These are phyloP conservation scores for Drosophila sproati DNA, from an alignment of 1,140 invertebrate genomes.

Conservation along the genomic window DNA sequence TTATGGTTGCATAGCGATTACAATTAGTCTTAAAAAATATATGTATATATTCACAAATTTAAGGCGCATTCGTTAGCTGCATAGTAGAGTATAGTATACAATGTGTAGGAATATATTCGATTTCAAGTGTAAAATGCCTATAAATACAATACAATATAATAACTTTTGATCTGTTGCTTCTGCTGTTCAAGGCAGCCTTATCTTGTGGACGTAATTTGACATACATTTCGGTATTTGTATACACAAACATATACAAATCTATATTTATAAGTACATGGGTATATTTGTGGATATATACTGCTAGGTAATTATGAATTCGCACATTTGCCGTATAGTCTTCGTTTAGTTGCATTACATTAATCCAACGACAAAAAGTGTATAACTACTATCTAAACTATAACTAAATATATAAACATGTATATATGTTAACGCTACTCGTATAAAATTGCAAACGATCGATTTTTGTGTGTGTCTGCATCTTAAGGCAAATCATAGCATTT, in stretches of 20 bases:
- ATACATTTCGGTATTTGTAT: slow-evolving; percentile 41
- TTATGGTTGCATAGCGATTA: slow-evolving; percentile 25
- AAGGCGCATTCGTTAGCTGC: slow-evolving; percentile 68
- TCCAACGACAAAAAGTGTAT: slow-evolving; percentile 51
- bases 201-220: slow-evolving; percentile 51
- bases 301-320: slow-evolving; percentile 54
- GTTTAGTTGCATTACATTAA: slow-evolving; percentile 59
- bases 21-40: slow-evolving; percentile 42
- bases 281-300: slow-evolving; percentile 38
- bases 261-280: slow-evolving; percentile 29
- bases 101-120: slow-evolving; percentile 63
- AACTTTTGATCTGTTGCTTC: slow-evolving; percentile 44
- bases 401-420: slow-evolving; percentile 39
- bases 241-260: slow-evolving; percentile 30
- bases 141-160: slow-evolving; percentile 33
- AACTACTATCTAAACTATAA: slow-evolving; percentile 34
- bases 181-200: slow-evolving; percentile 30
- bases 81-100: slow-evolving; percentile 50
- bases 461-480: slow-evolving; percentile 38
- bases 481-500: slow-evolving; percentile 79
- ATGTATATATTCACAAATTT: slow-evolving; percentile 76
- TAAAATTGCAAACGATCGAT: slow-evolving; percentile 8
- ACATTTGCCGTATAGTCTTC: slow-evolving; percentile 59
- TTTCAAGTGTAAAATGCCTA: slow-evolving; percentile 45
- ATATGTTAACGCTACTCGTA: slow-evolving; percentile 23